A percentile compares a stretch with the other conserved stretches of the same genome.
phyloP scores from a whole-genome alignment of 1,140 invertebrate species.

The Papilio machaon region DNA sequence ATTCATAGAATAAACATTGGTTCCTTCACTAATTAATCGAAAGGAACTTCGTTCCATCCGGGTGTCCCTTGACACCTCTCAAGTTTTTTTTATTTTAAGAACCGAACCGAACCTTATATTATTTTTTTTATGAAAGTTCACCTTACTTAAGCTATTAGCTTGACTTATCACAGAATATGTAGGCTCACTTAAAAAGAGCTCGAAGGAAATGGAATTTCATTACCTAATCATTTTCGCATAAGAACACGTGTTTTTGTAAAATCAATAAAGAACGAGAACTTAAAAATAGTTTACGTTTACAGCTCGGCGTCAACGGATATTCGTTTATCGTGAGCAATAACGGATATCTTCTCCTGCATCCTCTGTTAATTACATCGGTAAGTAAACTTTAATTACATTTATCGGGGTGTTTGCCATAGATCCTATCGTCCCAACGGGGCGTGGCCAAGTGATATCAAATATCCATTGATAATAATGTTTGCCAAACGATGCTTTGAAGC shows the following conservation, averaged over 20 bases:
- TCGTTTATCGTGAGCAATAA: slow-evolving; percentile 98
- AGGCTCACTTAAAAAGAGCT: neutral
- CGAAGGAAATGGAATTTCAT: neutral
- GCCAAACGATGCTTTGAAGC: no score
- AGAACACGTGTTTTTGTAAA: neutral
- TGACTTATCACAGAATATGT: neutral
- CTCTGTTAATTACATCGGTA: slow-evolving; percentile 88
- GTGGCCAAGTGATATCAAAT: no score
- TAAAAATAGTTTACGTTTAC: slow-evolving; percentile 55
- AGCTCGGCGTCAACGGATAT: slow-evolving; percentile 97
- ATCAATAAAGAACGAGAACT: slow-evolving; percentile 18
- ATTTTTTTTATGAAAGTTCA: no score
- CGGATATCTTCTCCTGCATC: slow-evolving; percentile 94
- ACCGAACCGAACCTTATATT: no score
- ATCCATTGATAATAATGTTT: no score
- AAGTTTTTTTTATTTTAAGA: no score
- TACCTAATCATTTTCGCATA: neutral
- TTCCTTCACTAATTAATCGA: no score
- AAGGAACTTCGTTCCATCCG: no score
- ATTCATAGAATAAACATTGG: no score
- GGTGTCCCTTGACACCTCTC: no score
- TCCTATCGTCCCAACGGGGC: no score
- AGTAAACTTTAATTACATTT: slow-evolving; percentile 58
- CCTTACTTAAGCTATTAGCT: neutral
- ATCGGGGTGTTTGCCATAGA: no score